phyloP scores from a whole-genome alignment of 2,113 vertebrate species.

The Seriola aureovittata region DNA sequence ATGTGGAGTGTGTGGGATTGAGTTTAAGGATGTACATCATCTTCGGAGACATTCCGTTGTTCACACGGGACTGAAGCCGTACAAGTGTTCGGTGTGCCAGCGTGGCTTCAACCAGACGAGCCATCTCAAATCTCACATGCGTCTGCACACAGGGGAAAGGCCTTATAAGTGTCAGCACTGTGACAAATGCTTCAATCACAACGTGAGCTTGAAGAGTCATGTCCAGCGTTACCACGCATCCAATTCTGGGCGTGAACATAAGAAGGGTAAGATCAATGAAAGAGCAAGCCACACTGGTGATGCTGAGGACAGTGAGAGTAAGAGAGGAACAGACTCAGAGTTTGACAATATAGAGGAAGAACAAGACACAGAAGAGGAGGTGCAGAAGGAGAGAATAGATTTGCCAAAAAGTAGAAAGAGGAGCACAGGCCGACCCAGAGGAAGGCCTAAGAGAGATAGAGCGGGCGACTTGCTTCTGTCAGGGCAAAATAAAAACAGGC shows the following conservation, averaged over 20 bases:
- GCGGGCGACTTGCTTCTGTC: too few species aligned
- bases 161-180: constrained; percentile 53
- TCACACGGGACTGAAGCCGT: constrained; percentile 55
- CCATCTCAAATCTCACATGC: constrained; percentile 64
- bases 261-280: not conserved
- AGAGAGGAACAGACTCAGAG: not conserved
- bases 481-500: not conserved
- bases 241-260: not conserved
- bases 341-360: not conserved
- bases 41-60: constrained; percentile 53
- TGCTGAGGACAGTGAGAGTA: not conserved
- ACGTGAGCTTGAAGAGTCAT: constrained; percentile 60
- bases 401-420: not conserved
- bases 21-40: constrained; percentile 4
- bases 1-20: constrained; percentile 46
- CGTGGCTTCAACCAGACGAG: constrained; percentile 48
- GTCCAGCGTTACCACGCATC: constrained; percentile 39
- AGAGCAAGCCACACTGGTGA: not conserved
- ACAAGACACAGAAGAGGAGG: not conserved
- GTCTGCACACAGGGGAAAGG: constrained; percentile 55
- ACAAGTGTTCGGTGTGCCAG: constrained; percentile 41
- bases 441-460: constrained; percentile 39
- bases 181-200: constrained; percentile 60
- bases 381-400: not conserved
- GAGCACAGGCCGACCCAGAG: constrained; percentile 41